Conservation (phyloP, 1,140 invertebrate species). For the Drosophila funebris region DNA sequence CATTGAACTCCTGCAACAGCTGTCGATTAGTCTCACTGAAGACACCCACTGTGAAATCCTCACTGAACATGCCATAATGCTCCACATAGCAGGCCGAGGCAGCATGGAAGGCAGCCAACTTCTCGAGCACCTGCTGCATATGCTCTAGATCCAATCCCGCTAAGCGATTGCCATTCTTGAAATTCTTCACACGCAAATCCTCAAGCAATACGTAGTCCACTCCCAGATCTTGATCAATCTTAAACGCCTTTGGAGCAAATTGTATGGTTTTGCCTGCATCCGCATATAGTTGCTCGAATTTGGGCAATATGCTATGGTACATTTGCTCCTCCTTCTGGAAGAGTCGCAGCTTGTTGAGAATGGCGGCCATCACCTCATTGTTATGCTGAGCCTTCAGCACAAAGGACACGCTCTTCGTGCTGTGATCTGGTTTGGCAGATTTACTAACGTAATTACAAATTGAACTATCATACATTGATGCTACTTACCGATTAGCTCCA, state of each 20-base stretch:
- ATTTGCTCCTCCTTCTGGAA: slow-evolving; percentile 75
- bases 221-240: slow-evolving; percentile 67
- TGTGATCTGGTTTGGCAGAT: slow-evolving; percentile 51
- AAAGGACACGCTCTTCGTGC: slow-evolving; percentile 55
- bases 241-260: slow-evolving; percentile 71
- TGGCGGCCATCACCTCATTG: slow-evolving; percentile 61
- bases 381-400: slow-evolving; percentile 66
- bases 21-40: slow-evolving; percentile 66
- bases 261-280: slow-evolving; percentile 60
- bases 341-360: slow-evolving; percentile 56
- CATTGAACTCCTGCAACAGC: slow-evolving; percentile 74
- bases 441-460: background rate
- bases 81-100: slow-evolving; percentile 81
- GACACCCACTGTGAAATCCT: slow-evolving; percentile 71
- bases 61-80: slow-evolving; percentile 64
- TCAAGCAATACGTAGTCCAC: slow-evolving; percentile 84
- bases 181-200: slow-evolving; percentile 84
- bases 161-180: slow-evolving; percentile 85
- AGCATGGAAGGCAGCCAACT: slow-evolving; percentile 86
- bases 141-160: slow-evolving; percentile 85
- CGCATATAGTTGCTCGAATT: slow-evolving; percentile 69
- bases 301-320: slow-evolving; percentile 70
- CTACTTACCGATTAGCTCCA: slow-evolving; percentile 59
- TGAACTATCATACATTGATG: background rate
- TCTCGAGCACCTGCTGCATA: slow-evolving; percentile 84